Evolutionary conservation across 2,113 vertebrate species (phyloP).

Genomic region (Chloropsis hardwickii): DNA sequence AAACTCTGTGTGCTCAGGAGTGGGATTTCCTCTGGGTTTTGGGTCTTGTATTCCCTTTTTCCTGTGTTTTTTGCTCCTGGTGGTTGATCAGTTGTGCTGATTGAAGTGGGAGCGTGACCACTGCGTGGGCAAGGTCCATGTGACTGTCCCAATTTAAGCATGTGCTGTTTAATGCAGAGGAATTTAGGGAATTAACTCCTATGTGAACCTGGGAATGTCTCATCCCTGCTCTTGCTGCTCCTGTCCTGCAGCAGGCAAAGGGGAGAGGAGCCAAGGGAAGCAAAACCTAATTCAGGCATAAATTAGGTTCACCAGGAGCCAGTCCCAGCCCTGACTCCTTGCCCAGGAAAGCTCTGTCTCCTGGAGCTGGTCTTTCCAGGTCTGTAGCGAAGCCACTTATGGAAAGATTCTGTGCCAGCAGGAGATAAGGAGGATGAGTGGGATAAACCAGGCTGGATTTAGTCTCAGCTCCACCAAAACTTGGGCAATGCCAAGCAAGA

Average conservation of each 20-base stretch:
- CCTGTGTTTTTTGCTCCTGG: neutral
- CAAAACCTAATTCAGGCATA: neutral
- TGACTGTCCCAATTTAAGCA: slow-evolving; percentile 27
- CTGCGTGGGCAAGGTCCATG: slow-evolving; percentile 15
- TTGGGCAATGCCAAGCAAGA: neutral
- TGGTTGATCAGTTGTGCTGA: neutral
- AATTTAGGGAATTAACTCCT: neutral
- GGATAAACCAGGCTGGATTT: neutral
- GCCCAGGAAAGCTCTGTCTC: neutral
- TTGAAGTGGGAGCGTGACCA: neutral
- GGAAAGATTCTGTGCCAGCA: neutral
- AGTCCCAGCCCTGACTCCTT: neutral
- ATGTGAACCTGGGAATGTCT: neutral
- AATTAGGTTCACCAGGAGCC: neutral
- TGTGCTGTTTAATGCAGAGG: neutral
- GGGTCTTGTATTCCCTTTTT: neutral
- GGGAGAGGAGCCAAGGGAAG: neutral
- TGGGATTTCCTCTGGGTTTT: neutral
- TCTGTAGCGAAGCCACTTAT: neutral
- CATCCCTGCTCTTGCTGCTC: neutral
- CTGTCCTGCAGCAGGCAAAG: neutral
- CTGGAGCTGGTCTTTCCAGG: neutral
- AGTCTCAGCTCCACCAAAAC: neutral
- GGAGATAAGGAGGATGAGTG: neutral
- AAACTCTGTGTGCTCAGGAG: neutral